Evolutionary conservation across 2,113 vertebrate species (phyloP).

Genomic region (Bos taurus): DNA sequence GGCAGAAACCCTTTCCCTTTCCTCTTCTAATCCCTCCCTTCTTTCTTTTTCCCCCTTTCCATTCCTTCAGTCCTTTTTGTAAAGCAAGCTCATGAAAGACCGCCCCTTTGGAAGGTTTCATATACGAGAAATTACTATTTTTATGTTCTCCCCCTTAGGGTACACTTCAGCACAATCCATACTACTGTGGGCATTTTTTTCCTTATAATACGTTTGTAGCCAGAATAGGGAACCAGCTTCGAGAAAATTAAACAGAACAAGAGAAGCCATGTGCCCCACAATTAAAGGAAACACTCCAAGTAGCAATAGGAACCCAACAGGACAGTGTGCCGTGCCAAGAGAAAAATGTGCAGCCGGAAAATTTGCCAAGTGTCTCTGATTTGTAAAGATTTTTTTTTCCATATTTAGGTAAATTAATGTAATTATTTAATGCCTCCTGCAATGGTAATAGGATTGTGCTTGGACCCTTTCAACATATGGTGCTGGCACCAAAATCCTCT

Average conservation of each 20-base stretch:
- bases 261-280: slow-evolving; percentile 84
- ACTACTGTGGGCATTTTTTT: slow-evolving; percentile 72
- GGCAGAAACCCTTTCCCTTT: too few relatives aligned
- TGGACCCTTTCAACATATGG: slow-evolving; percentile 74
- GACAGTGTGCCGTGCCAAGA: slow-evolving; percentile 81
- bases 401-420: slow-evolving; percentile 84
- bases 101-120: slow-evolving; percentile 60
- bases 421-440: slow-evolving; percentile 82
- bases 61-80: background rate
- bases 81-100: slow-evolving; percentile 32
- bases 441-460: slow-evolving; percentile 75
- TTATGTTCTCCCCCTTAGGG: slow-evolving; percentile 72
- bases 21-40: background rate
- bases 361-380: slow-evolving; percentile 85
- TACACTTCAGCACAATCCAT: slow-evolving; percentile 75
- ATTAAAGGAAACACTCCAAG: slow-evolving; percentile 90
- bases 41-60: background rate
- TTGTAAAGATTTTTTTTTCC: slow-evolving; percentile 86
- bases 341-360: slow-evolving; percentile 88
- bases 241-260: slow-evolving; percentile 83
- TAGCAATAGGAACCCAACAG: slow-evolving; percentile 89
- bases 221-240: slow-evolving; percentile 71
- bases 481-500: slow-evolving; percentile 73
- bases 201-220: slow-evolving; percentile 69
- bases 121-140: slow-evolving; percentile 78